Evolutionary conservation across 2,113 vertebrate genomes (phyloP).

Genomic region (Neopipo cinnamomea): DNA sequence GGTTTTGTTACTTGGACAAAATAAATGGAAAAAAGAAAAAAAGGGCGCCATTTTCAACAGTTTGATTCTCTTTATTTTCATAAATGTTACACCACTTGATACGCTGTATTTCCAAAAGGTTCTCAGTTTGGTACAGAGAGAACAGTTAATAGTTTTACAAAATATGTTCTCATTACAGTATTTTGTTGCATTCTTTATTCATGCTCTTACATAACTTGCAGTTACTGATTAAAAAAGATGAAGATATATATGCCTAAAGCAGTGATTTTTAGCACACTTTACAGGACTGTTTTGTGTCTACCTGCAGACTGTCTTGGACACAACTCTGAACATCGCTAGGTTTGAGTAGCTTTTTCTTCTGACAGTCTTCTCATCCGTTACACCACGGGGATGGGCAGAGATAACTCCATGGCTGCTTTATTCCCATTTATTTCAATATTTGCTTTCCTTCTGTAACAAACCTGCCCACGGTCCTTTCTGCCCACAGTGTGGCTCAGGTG

Average conservation of each 20-base stretch:
- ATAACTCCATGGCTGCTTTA: neutral
- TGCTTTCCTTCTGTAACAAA: neutral
- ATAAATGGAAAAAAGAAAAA: slow-evolving; percentile 21
- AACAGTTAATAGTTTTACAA: neutral
- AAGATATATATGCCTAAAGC: neutral
- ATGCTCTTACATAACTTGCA: neutral
- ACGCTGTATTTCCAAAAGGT: neutral
- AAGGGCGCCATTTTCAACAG: neutral
- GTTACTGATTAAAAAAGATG: neutral
- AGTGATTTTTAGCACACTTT: neutral
- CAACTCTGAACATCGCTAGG: neutral
- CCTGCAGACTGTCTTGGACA: neutral
- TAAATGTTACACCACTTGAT: neutral
- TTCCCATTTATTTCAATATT: neutral
- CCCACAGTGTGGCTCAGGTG: neutral
- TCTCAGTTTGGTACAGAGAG: neutral
- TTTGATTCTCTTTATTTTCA: slow-evolving; percentile 57
- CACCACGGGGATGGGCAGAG: neutral
- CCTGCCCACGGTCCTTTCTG: neutral
- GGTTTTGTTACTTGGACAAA: neutral
- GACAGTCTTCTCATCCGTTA: neutral
- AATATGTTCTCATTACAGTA: neutral
- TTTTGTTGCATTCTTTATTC: neutral
- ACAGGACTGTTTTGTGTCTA: neutral
- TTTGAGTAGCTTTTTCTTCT: neutral